Evolutionary conservation across 2,797 vertebrate species (phyloP).

Genomic region (Falco naumanni): DNA sequence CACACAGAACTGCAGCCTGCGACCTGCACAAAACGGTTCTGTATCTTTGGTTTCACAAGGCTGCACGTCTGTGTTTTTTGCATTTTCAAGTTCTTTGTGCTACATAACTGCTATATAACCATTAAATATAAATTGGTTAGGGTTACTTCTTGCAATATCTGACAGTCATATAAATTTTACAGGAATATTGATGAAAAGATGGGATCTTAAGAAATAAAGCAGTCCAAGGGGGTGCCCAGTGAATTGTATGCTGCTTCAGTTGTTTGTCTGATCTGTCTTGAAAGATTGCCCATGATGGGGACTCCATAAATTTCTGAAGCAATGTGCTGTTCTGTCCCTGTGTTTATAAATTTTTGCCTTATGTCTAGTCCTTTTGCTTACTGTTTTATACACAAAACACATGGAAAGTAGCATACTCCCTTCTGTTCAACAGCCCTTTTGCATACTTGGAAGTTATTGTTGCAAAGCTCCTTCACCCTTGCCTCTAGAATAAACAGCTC

Average conservation of each 20-base stretch:
- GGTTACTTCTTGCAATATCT: neutral
- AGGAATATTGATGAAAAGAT: neutral
- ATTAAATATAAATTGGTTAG: neutral
- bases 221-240: neutral
- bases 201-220: neutral
- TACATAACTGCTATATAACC: neutral
- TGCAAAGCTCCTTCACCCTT: neutral
- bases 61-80: neutral
- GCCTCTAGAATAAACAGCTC: neutral
- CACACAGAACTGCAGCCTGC: neutral
- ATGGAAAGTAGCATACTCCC: neutral
- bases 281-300: neutral
- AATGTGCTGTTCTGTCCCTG: neutral
- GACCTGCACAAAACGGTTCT: neutral
- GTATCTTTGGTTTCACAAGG: neutral
- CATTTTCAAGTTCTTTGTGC: neutral
- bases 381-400: neutral
- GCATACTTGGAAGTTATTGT: neutral
- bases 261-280: neutral
- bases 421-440: neutral
- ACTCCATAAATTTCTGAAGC: neutral
- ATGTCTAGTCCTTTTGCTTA: constrained; percentile 5
- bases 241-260: neutral
- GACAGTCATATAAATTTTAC: neutral
- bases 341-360: constrained; percentile 27